Percentiles rank a stretch among this genome's conserved stretches.
Evolutionary conservation across 1,140 invertebrate genomes (phyloP).

Genomic region (Phymastichus coffea): DNA sequence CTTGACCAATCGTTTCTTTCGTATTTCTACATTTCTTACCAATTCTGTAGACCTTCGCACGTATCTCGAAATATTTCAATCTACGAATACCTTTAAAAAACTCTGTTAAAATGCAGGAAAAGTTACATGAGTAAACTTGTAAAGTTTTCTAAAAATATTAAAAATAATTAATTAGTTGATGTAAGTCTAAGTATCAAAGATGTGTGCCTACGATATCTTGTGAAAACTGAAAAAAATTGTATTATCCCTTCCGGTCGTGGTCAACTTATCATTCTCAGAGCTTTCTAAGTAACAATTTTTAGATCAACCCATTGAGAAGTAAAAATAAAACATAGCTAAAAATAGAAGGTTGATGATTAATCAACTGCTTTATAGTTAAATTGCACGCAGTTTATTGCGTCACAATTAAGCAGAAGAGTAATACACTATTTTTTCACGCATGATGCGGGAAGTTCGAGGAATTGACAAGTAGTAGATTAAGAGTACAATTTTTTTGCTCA

Average conservation of each 20-base stretch:
- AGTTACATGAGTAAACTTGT: no score
- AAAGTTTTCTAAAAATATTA: constrained; percentile 4
- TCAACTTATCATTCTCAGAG: background rate
- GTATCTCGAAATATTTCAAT: constrained; percentile 1
- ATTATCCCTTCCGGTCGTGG: background rate
- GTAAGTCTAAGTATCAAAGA: constrained; percentile 33
- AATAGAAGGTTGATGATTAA: background rate
- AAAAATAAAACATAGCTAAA: background rate
- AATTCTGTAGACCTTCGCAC: constrained; percentile 7
- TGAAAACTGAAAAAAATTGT: background rate
- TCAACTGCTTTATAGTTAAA: constrained; percentile 5
- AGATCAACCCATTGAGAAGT: constrained; percentile 1
- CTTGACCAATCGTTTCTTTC: background rate
- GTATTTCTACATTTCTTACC: background rate
- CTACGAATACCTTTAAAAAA: background rate
- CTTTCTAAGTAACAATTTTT: constrained; percentile 11
- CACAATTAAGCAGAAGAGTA: background rate
- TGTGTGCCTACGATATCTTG: constrained; percentile 31
- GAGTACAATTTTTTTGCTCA: no score
- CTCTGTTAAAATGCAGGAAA: constrained; percentile 1
- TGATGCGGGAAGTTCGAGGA: no score
- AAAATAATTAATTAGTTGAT: constrained; percentile 13
- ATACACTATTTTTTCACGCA: no score
- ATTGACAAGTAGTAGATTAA: no score
- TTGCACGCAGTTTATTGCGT: background rate